A percentile compares a stretch with the other conserved stretches of the same genome.
Conservation (phyloP, 2,113 vertebrate species). For the Melierax canorus region DNA sequence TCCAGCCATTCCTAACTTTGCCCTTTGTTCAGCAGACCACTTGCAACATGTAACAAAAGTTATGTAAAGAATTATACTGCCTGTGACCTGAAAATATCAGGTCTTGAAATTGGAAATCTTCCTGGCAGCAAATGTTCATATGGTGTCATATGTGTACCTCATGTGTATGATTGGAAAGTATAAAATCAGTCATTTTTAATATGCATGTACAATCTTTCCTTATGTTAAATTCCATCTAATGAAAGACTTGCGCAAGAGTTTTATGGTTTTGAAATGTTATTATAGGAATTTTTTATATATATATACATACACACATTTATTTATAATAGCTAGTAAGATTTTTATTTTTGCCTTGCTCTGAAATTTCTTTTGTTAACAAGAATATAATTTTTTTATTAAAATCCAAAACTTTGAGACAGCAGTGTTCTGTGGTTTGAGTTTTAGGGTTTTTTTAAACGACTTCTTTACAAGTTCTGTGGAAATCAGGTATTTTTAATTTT, state of each 20-base stretch:
- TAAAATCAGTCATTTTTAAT: neutral
- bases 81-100: neutral
- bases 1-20: neutral
- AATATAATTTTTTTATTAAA: neutral
- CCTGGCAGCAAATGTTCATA: neutral
- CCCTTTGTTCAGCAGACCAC: neutral
- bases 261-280: neutral
- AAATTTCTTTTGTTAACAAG: neutral
- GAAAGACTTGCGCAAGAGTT: neutral
- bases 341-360: neutral
- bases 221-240: neutral
- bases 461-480: neutral
- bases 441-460: accelerated
- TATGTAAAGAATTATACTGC: neutral
- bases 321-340: neutral
- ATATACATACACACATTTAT: neutral
- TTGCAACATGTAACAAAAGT: neutral
- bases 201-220: neutral
- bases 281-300: neutral
- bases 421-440: neutral
- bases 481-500: neutral
- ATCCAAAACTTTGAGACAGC: neutral
- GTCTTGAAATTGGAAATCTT: neutral
- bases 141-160: neutral
- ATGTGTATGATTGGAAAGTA: neutral